A percentile compares a stretch with the other conserved stretches of the same genome.
Evolutionary conservation across 2,888 invertebrate species (phyloP).

Genomic region (Hoplodrina ambigua): DNA sequence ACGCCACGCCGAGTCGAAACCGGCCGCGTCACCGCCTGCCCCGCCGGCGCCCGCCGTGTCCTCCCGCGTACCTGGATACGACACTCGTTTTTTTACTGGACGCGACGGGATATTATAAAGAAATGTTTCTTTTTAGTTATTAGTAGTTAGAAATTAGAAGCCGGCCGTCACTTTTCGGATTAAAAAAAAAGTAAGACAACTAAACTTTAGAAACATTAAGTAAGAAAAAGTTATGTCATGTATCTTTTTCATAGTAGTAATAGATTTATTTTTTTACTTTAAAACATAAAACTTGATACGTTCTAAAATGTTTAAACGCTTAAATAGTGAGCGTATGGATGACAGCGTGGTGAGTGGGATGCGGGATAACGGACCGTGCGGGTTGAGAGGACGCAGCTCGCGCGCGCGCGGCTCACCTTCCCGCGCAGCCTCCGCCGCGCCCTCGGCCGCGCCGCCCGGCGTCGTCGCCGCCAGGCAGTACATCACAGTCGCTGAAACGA

Average conservation of each 20-base stretch:
- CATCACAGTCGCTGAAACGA: conserved; percentile 87
- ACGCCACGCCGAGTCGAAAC: conserved; percentile 80
- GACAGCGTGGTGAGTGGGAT: conserved; percentile 20
- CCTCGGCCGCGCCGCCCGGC: conserved; percentile 67
- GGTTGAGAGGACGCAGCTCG: conserved; percentile 85
- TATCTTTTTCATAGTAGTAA: too few species aligned
- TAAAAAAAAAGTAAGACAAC: conserved; percentile 5
- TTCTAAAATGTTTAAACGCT: too few species aligned
- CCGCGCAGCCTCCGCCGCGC: conserved; percentile 67
- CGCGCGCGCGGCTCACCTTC: conserved; percentile 81
- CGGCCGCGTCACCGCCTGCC: conserved; percentile 70
- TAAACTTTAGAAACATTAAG: conserved; percentile 13
- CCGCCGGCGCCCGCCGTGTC: conserved; percentile 54
- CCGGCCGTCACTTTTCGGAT: not conserved
- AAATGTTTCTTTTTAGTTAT: not conserved
- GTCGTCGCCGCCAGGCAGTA: conserved; percentile 85
- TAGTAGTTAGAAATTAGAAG: not conserved
- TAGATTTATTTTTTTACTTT: too few species aligned
- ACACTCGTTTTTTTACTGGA: not conserved
- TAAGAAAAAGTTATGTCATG: not conserved
- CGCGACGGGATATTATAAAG: not conserved
- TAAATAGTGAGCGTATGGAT: not conserved
- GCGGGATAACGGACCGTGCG: conserved; percentile 80
- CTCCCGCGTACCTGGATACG: not conserved
- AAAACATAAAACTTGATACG: too few species aligned